phyloP scores from a whole-genome alignment of 2,113 vertebrate genomes.

The Python bivittatus region DNA sequence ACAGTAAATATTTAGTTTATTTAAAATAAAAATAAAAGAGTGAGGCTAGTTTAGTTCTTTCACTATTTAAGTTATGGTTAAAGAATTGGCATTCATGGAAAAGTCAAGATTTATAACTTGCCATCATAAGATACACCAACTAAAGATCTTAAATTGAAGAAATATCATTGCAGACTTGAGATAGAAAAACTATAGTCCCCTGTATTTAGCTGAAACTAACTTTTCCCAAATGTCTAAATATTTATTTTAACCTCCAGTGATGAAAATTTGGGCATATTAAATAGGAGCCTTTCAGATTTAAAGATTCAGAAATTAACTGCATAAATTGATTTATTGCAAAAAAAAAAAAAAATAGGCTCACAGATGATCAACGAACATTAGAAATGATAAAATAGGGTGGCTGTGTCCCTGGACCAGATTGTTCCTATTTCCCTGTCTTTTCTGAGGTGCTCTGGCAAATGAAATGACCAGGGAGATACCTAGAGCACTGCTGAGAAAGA shows the following conservation, averaged over 20 bases:
- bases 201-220: constrained; percentile 63
- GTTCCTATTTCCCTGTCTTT: no score
- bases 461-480: no score
- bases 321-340: background rate
- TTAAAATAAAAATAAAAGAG: constrained; percentile 32
- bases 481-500: no score
- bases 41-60: constrained; percentile 62
- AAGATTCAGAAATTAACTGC: constrained; percentile 1
- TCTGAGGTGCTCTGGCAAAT: no score
- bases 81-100: constrained; percentile 67
- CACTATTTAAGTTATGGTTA: constrained; percentile 43
- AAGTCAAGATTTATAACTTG: constrained; percentile 52
- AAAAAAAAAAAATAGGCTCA: background rate
- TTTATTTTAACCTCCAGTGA: constrained; percentile 66
- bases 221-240: constrained; percentile 67
- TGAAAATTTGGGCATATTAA: constrained; percentile 48
- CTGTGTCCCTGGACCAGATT: no score
- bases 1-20: constrained; percentile 48
- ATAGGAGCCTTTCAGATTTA: constrained; percentile 20
- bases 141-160: constrained; percentile 67
- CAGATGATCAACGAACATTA: background rate
- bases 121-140: constrained; percentile 58
- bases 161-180: constrained; percentile 57
- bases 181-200: constrained; percentile 70
- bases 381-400: background rate